Conservation (phyloP, 2,797 vertebrate genomes). For the Hypotaenidia okinawae region DNA sequence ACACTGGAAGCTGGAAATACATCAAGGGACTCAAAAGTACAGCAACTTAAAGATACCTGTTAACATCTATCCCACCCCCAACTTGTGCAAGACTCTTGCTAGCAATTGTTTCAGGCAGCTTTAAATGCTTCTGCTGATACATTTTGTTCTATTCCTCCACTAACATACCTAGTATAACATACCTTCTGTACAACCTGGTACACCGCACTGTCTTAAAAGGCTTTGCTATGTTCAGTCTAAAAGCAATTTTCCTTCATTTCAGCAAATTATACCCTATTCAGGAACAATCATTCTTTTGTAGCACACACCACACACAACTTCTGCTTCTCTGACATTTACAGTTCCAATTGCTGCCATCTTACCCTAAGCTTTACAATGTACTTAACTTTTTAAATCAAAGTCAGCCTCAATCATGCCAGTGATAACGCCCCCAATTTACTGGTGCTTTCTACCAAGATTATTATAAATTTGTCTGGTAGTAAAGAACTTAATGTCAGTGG, state of each 20-base stretch:
- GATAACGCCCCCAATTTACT: background rate
- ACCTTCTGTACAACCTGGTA: background rate
- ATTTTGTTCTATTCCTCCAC: background rate
- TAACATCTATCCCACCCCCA: background rate
- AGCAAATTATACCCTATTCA: background rate
- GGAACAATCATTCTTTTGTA: background rate
- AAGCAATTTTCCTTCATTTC: constrained; percentile 12
- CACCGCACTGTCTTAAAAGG: background rate
- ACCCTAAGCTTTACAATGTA: background rate
- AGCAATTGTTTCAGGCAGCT: background rate
- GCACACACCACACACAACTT: background rate
- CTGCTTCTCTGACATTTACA: background rate
- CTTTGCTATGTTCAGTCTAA: background rate
- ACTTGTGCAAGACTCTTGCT: background rate
- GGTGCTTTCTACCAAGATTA: background rate
- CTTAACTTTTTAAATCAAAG: background rate
- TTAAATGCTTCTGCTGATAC: background rate
- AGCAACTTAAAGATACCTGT: background rate
- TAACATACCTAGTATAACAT: background rate
- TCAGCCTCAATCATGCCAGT: background rate
- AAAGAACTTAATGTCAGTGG: background rate
- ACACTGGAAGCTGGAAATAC: background rate
- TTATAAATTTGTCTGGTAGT: background rate
- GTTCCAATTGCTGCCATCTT: background rate
- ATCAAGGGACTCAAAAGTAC: background rate